Evolutionary conservation across 2,888 invertebrate genomes (phyloP).

Genomic region (Drosophila monieri): DNA sequence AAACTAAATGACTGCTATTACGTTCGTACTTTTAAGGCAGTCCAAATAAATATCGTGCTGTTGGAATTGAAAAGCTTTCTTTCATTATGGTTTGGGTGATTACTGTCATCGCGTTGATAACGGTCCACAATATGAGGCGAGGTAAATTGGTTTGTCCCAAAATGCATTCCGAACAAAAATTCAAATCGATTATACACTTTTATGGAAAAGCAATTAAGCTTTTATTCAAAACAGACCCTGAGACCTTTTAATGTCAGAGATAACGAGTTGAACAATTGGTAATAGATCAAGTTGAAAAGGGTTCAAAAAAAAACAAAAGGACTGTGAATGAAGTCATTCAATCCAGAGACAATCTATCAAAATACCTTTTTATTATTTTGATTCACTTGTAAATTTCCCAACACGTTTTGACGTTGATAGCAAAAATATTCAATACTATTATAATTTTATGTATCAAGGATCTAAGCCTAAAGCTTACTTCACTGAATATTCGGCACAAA

Average conservation of each 20-base stretch:
- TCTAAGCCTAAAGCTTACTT: not conserved
- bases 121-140: slow-evolving; percentile 25
- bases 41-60: slow-evolving; percentile 17
- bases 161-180: slow-evolving; percentile 16
- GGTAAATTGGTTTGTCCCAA: slow-evolving; percentile 37
- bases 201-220: slow-evolving; percentile 33
- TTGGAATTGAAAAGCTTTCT: slow-evolving; percentile 25
- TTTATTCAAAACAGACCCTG: slow-evolving; percentile 19
- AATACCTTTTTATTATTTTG: slow-evolving; percentile 20
- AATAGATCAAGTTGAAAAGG: not conserved
- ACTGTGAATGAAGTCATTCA: slow-evolving; percentile 20
- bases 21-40: slow-evolving; percentile 27
- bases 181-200: slow-evolving; percentile 33
- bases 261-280: slow-evolving; percentile 9
- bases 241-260: slow-evolving; percentile 14
- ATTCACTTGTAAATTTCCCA: slow-evolving; percentile 2
- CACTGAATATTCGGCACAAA: not conserved
- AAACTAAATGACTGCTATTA: slow-evolving; percentile 34
- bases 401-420: not conserved
- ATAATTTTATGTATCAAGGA: not conserved
- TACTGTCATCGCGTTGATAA: slow-evolving; percentile 32
- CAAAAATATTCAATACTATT: not conserved
- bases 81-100: slow-evolving; percentile 34
- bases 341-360: slow-evolving; percentile 16
- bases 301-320: slow-evolving; percentile 17